Percentiles rank a stretch among this genome's conserved stretches.
phyloP scores from a whole-genome alignment of 2,113 vertebrate genomes.

The Ceuthmochares aereus region DNA sequence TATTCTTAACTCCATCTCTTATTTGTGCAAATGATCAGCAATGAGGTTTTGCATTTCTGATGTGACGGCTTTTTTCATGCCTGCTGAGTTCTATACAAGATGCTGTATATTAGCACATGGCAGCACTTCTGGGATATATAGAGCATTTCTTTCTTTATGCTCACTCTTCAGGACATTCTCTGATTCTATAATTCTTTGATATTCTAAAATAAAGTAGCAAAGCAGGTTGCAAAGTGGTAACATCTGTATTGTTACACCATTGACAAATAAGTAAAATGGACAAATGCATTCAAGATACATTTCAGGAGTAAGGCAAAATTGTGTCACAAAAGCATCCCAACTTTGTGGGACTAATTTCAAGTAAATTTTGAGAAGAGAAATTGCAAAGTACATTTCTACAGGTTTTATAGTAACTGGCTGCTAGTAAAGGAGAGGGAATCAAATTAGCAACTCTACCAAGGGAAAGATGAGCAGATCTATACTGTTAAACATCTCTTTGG shows the following conservation, averaged over 20 bases:
- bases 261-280: background rate
- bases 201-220: background rate
- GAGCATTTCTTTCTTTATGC: background rate
- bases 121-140: background rate
- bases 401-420: background rate
- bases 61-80: background rate
- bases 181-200: background rate
- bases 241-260: constrained; percentile 1
- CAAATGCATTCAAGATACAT: background rate
- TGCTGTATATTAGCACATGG: background rate
- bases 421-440: background rate
- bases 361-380: background rate
- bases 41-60: background rate
- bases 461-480: background rate
- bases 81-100: background rate
- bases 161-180: background rate
- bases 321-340: background rate
- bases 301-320: background rate
- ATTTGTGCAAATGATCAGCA: background rate
- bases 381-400: background rate
- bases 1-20: background rate
- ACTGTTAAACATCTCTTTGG: background rate
- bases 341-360: background rate
- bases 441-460: background rate
- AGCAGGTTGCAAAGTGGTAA: constrained; percentile 12